These are phyloP conservation scores for Macquaria australasica DNA, from an alignment of 2,113 vertebrate species.

Conservation along the genomic window DNA sequence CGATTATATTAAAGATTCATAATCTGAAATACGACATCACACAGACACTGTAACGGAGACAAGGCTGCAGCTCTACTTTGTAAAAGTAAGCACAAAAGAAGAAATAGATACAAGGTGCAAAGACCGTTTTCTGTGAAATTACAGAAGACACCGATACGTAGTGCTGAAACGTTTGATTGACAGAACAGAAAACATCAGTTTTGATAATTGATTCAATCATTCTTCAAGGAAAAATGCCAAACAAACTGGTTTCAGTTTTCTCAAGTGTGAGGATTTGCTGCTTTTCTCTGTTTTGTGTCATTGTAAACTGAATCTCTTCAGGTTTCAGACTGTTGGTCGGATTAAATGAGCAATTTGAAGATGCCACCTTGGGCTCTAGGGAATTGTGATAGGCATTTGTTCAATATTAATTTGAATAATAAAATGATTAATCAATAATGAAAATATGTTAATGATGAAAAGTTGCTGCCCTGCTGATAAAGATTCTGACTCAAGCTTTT, in stretches of 20 bases:
- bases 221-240: neutral
- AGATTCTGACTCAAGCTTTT: too few species aligned
- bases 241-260: neutral
- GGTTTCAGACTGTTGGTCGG: too few species aligned
- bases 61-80: neutral
- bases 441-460: neutral
- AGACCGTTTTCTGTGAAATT: neutral
- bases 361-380: neutral
- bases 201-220: neutral
- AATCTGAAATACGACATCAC: neutral
- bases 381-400: neutral
- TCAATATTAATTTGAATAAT: neutral
- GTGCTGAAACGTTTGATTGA: neutral
- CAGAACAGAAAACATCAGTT: too few species aligned
- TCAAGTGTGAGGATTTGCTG: neutral
- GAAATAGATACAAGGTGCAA: neutral
- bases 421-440: neutral
- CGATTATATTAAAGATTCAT: conserved; percentile 25
- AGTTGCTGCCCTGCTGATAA: neutral
- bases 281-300: neutral
- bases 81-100: neutral
- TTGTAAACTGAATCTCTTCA: neutral
- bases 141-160: neutral
- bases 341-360: neutral
- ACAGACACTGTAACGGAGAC: neutral